Base-by-base conservation (phyloP, 2,888 invertebrate genomes). In the Plusia festucae region DNA sequence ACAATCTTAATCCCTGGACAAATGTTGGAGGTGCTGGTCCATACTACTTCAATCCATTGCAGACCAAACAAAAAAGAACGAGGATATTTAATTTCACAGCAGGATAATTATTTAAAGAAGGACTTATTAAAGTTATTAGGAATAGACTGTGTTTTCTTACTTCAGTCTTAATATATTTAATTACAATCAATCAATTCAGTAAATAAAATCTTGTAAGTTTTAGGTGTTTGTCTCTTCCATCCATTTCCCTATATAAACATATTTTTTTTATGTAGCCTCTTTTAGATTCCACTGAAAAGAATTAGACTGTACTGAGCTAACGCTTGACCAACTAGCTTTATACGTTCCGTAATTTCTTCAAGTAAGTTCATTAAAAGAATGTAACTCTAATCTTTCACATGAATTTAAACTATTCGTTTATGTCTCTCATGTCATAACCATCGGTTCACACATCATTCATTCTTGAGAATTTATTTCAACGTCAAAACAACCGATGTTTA, bases 71-170 rank as follows among this genome's bases (percentile, higher is more conserved):
- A 11, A 64, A n/a, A 27, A 56, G 44, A 63, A 8, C 18, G 8
- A 65, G 27, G 11, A 13, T 44, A 30, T 67, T 67, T 58, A 65
- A 67, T 65, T 67, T 67, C 16, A n/a, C 30, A 6, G 6, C 22
- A 6, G 58, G 53, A 24, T 64, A 58, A 27, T 13, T 15, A 15
- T 51, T 7, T 7, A 7, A 24, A 4, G 5, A 3, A 0, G 8
- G 30, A 9, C 9, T 30, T 30, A 2, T 9, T 30, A 30, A 30
- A 30, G 9, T 9, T 9, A 0, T 0, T 30, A 2, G 9, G 9
- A 30, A 30, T 30, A 30, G 30, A 30, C 30, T 30, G 30, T 30
- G 30, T 30, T 9, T 9, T 30, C 9, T 30, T 9, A 30, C 9
- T 30, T 9, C 30, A 9, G 0, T 30, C 9, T 7, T 1, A 30